Evolutionary conservation across 2,113 vertebrate species (phyloP).

Genomic region (Rhabdomys dilectus): DNA sequence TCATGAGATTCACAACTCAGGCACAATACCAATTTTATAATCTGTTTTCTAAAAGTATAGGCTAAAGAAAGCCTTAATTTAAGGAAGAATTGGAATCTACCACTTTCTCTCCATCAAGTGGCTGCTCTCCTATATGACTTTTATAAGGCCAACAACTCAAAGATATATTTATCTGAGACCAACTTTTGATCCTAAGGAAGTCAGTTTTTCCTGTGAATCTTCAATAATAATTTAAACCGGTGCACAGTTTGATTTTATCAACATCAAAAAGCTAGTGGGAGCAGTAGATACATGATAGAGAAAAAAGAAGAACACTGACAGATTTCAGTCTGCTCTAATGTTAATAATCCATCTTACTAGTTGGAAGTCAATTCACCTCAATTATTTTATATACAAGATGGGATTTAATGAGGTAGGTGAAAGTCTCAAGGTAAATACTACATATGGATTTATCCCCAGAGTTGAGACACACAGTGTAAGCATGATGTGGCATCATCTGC

Average conservation of each 20-base stretch:
- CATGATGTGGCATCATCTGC: not conserved
- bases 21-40: not conserved
- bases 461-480: not conserved
- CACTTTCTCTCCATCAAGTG: constrained; percentile 27
- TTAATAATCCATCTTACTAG: not conserved
- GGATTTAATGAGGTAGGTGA: not conserved
- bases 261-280: constrained; percentile 45
- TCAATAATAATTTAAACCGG: constrained; percentile 53
- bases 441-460: not conserved
- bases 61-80: constrained; percentile 22
- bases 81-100: constrained; percentile 38
- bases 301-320: not conserved
- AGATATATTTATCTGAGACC: not conserved
- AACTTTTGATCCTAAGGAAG: constrained; percentile 51
- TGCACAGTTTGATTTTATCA: constrained; percentile 51
- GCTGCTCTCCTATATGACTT: not conserved
- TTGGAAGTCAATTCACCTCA: constrained; percentile 6
- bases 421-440: constrained; percentile 8
- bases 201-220: constrained; percentile 33
- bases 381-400: constrained; percentile 35
- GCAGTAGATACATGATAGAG: not conserved
- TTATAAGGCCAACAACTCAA: not conserved
- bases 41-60: constrained; percentile 19
- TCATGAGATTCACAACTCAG: constrained; percentile 43
- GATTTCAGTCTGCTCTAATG: not conserved